Evolutionary conservation across 2,113 vertebrate species (phyloP).

Genomic region (Ardeotis arabs): DNA sequence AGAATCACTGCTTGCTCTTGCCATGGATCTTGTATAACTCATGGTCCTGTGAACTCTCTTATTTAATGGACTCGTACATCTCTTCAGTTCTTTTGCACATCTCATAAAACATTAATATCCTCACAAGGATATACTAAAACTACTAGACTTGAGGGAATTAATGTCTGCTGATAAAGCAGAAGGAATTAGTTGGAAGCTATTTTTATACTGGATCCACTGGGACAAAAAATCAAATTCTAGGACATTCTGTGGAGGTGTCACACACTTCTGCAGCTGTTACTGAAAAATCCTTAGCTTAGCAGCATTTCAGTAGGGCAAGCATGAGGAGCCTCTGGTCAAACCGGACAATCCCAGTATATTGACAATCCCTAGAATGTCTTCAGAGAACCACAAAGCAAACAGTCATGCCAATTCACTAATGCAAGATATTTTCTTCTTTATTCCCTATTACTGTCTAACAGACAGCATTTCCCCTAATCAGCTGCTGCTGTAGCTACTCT

Average conservation of each 20-base stretch:
- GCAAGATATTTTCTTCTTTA: neutral
- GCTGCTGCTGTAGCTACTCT: neutral
- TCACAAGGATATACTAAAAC: neutral
- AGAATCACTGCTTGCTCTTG: neutral
- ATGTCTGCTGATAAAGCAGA: neutral
- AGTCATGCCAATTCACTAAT: neutral
- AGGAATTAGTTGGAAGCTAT: conserved; percentile 31
- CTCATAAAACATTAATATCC: neutral
- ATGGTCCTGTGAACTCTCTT: neutral
- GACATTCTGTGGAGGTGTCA: neutral
- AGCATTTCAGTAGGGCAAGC: neutral
- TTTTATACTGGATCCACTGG: neutral
- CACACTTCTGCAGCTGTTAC: neutral
- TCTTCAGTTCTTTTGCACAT: neutral
- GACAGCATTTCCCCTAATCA: neutral
- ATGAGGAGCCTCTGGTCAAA: neutral
- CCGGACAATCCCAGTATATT: neutral
- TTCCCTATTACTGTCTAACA: neutral
- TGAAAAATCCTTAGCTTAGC: neutral
- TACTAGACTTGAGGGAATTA: conserved; percentile 17
- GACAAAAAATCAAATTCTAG: conserved; percentile 37
- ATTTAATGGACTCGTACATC: accelerated
- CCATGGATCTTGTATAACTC: neutral
- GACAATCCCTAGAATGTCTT: neutral
- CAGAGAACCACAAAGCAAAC: neutral